Evolutionary conservation across 2,888 invertebrate species (phyloP), one percentile per base, ranked within the genome.

Genomic region (Pimpla rufipes): DNA sequence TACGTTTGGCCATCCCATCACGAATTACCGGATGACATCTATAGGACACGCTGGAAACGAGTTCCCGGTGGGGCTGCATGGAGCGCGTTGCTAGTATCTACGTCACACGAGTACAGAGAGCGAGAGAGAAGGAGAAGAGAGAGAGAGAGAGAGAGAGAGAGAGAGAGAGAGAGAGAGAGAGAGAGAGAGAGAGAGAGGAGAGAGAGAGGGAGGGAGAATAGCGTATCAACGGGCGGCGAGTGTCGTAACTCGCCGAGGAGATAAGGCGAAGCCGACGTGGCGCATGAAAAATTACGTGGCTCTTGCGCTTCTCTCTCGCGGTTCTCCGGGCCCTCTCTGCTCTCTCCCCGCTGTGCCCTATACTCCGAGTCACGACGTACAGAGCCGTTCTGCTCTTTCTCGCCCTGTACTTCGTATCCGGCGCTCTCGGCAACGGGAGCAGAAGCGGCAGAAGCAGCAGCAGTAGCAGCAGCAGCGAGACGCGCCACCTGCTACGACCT

Each of bases 241-340:
- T 85, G 86, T 82, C 83, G 85, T 84, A 85, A 85, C 84, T 82
- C 78, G 73, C 74, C 70, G 85, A 70, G 68, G 84, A 84, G 88
- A 89, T 88, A 89, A 89, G 83, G 85, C 85, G 81, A 84, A 83
- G 84, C 83, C 84, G 86, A 87, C 85, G 87, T 84, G 84, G 81
- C 85, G 85, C 84, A 86, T 88, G 89, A 90, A 90, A 90, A 89
- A 90, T 90, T 90, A 87, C 89, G 85, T 82, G 80, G 84, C 83
- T 78, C 82, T 82, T 78, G 77, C 76, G 73, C 68, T 29, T 57
- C 52, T 62, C 62, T 62, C 62, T 75, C 66, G 21, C 45, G 75
- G 45, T 79, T 78, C 75, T 71, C 55, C 68, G 75, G 1, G n/a
- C 59, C 62, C 79, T 81, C 83, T 59, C 68, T 52, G 45, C 35